A percentile compares a stretch with the other conserved stretches of the same genome.
These are phyloP conservation scores for Drosophila suzukii DNA, from an alignment of 1,140 invertebrate species.

Conservation along the genomic window DNA sequence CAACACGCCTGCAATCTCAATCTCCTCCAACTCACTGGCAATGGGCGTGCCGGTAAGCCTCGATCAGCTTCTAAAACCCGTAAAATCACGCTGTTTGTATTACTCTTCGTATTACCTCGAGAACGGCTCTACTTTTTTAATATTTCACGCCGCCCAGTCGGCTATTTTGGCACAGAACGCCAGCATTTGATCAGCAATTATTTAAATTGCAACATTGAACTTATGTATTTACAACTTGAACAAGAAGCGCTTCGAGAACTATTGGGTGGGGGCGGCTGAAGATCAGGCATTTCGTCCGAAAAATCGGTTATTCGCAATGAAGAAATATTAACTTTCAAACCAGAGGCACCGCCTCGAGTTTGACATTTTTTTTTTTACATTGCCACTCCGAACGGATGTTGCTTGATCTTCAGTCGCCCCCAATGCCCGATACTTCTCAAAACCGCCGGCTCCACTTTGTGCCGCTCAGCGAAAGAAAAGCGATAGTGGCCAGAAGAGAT, in stretches of 20 bases:
- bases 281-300: slow-evolving; percentile 53
- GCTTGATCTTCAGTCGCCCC: slow-evolving; percentile 17
- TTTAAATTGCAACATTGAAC: slow-evolving; percentile 9
- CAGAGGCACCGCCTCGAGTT: not conserved
- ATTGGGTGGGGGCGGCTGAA: not conserved
- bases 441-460: slow-evolving; percentile 37
- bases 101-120: not conserved
- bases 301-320: slow-evolving; percentile 6
- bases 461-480: slow-evolving; percentile 26
- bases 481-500: slow-evolving; percentile 11
- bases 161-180: slow-evolving; percentile 67
- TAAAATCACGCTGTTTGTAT: slow-evolving; percentile 19
- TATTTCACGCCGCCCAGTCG: slow-evolving; percentile 53
- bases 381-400: slow-evolving; percentile 33
- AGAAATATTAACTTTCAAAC: not conserved
- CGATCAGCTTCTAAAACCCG: slow-evolving; percentile 38
- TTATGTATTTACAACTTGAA: slow-evolving; percentile 6
- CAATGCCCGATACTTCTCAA: slow-evolving; percentile 29
- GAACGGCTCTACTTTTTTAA: slow-evolving; percentile 12
- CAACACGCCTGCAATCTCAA: slow-evolving; percentile 3
- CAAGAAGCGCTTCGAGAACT: slow-evolving; percentile 19
- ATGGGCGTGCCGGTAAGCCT: slow-evolving; percentile 54
- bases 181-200: slow-evolving; percentile 7
- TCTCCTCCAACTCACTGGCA: slow-evolving; percentile 37
- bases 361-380: not conserved